Conservation (phyloP, 2,888 invertebrate genomes). For the Andrena camellia region DNA sequence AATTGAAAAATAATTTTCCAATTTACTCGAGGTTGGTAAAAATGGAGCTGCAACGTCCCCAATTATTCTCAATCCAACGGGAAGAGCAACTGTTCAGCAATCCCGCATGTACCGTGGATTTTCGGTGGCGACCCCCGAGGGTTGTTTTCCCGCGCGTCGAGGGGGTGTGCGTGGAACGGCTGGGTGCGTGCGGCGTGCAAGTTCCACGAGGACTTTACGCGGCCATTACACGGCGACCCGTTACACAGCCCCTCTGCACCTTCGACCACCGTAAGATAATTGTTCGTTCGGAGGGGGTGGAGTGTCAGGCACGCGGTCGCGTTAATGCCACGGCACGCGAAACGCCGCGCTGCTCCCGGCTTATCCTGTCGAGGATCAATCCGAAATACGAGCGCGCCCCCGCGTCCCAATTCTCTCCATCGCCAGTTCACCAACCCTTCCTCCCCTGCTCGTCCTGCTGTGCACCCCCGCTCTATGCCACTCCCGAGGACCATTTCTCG, state of each 20-base stretch:
- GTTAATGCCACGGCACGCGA: constrained; percentile 61
- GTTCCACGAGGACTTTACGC: constrained; percentile 70
- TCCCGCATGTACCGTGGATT: constrained; percentile 19
- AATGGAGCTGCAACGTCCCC: too few relatives aligned
- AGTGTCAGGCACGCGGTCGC: constrained; percentile 52
- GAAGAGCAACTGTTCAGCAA: too few relatives aligned
- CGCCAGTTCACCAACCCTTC: background rate
- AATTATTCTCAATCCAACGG: too few relatives aligned
- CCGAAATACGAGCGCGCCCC: constrained; percentile 3
- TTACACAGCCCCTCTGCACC: constrained; percentile 46
- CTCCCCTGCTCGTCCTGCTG: background rate
- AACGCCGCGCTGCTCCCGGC: constrained; percentile 50
- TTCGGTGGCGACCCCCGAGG: constrained; percentile 10
- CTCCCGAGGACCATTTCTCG: too few relatives aligned
- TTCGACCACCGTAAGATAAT: constrained; percentile 64
- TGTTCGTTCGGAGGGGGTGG: constrained; percentile 62
- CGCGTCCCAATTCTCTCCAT: constrained; percentile 11
- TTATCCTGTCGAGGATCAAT: constrained; percentile 36
- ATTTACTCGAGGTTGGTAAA: too few relatives aligned
- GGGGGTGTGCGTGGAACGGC: constrained; percentile 1
- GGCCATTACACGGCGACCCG: constrained; percentile 65
- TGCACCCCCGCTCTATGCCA: too few relatives aligned
- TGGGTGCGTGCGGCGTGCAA: constrained; percentile 64
- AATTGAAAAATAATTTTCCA: too few relatives aligned
- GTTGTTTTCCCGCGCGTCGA: background rate